Percentiles rank a stretch among this genome's conserved stretches.
Conservation (phyloP, 2,797 vertebrate genomes). For the Tapera naevia region DNA sequence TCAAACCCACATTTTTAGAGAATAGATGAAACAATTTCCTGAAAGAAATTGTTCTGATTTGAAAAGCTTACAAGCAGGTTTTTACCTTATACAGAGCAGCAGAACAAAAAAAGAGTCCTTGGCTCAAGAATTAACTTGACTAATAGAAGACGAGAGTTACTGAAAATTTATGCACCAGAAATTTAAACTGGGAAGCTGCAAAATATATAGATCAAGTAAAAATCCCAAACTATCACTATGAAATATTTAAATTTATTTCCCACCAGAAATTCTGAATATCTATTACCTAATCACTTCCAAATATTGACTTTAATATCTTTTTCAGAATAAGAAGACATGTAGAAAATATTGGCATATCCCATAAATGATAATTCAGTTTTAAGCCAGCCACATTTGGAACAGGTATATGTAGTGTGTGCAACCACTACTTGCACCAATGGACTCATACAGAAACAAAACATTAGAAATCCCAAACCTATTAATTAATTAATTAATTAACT, state of each 20-base stretch:
- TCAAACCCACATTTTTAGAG: neutral
- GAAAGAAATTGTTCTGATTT: constrained; percentile 6
- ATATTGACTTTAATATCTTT: neutral
- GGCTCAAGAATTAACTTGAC: neutral
- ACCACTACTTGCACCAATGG: neutral
- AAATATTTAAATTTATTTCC: neutral
- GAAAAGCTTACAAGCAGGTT: neutral
- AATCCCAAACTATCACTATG: neutral
- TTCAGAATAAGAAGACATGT: neutral
- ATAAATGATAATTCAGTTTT: neutral
- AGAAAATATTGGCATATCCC: neutral
- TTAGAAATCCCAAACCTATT: neutral
- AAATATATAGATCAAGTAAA: neutral
- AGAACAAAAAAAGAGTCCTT: neutral
- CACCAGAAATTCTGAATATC: neutral
- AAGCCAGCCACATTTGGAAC: neutral
- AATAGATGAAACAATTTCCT: constrained; percentile 3
- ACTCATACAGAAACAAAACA: neutral
- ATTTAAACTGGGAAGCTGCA: neutral
- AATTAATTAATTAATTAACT: neutral
- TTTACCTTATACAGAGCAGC: neutral
- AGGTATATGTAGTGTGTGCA: neutral
- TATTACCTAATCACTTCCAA: neutral
- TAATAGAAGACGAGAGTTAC: too few relatives aligned
- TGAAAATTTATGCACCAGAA: neutral